Evolutionary conservation across 2,113 vertebrate genomes (phyloP).

Genomic region (human): DNA sequence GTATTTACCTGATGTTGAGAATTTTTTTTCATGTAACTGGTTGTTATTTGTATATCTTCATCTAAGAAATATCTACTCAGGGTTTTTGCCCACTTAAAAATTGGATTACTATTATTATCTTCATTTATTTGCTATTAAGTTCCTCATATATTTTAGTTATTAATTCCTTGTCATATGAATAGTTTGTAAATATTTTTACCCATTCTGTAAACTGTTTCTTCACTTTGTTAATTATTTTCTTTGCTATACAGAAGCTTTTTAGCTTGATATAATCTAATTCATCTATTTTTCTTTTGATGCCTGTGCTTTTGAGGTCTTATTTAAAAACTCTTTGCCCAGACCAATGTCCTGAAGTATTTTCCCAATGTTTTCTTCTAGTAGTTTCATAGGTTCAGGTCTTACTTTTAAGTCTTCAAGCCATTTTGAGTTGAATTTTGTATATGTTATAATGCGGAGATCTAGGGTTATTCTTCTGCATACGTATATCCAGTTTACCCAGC

Average conservation of each 20-base stretch:
- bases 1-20: neutral
- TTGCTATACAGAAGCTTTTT: neutral
- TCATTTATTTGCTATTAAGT: neutral
- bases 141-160: neutral
- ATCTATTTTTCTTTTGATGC: neutral
- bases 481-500: neutral
- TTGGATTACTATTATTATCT: neutral
- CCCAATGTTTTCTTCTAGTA: neutral
- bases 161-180: neutral
- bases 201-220: neutral
- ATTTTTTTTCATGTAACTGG: neutral
- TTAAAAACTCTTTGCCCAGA: neutral
- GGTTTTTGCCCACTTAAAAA: neutral
- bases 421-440: neutral
- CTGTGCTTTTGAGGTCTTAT: neutral
- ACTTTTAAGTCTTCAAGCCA: neutral
- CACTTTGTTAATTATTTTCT: neutral
- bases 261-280: neutral
- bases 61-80: neutral
- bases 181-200: neutral
- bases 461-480: neutral
- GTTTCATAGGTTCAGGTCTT: neutral
- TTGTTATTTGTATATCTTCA: neutral
- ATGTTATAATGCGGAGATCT: neutral
- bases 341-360: neutral